phyloP scores from a whole-genome alignment of 2,113 vertebrate species.

The Azemiops feae region DNA sequence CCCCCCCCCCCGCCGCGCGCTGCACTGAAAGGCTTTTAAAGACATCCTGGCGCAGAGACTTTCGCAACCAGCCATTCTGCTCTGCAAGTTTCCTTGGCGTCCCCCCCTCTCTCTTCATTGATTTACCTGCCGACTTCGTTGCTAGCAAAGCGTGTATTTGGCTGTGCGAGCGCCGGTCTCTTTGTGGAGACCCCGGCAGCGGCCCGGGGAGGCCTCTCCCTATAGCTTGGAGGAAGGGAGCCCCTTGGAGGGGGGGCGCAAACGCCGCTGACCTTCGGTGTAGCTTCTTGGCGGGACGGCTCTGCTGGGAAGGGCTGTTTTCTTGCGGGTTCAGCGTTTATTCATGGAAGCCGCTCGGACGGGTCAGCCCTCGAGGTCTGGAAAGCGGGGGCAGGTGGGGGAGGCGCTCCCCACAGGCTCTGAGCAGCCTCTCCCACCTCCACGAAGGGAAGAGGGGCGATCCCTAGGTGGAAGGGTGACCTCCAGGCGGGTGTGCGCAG shows the following conservation, averaged over 20 bases:
- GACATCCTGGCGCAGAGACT: neutral
- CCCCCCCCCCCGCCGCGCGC: neutral
- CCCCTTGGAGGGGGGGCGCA: neutral
- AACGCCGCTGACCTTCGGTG: neutral
- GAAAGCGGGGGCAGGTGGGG: neutral
- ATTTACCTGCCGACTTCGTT: neutral
- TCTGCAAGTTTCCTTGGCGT: neutral
- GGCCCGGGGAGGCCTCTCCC: neutral
- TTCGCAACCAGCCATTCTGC: neutral
- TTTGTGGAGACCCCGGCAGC: neutral
- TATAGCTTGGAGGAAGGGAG: neutral
- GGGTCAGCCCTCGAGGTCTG: neutral
- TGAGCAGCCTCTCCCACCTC: neutral
- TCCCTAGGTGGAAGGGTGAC: neutral
- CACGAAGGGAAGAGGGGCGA: neutral
- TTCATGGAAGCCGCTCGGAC: neutral
- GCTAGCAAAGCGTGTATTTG: neutral
- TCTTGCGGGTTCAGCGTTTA: neutral
- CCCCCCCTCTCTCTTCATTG: neutral
- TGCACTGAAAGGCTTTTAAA: neutral
- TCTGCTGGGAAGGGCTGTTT: neutral
- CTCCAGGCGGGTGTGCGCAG: neutral
- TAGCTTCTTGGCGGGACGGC: neutral
- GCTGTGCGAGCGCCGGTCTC: neutral
- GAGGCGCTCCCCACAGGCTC: neutral